Evolutionary conservation across 2,888 invertebrate genomes (phyloP).

Genomic region (Liopterus haemorrhoidalis): DNA sequence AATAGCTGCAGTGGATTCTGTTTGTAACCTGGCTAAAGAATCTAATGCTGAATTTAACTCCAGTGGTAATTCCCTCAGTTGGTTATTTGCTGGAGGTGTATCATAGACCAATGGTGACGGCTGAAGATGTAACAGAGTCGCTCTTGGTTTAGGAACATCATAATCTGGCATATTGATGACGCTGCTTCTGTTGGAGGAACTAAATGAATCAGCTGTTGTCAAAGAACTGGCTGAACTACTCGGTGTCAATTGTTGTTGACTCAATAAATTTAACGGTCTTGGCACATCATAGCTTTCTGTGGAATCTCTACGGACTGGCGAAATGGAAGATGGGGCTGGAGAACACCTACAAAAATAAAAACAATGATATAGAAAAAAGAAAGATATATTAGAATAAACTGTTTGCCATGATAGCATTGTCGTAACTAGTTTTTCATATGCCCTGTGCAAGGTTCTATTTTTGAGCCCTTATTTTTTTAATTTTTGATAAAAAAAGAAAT

Average conservation of each 20-base stretch:
- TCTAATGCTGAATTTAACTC: conserved; percentile 72
- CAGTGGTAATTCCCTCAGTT: conserved; percentile 60
- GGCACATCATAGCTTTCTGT: conserved; percentile 61
- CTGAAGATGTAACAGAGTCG: conserved; percentile 38
- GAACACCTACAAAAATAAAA: too few species aligned
- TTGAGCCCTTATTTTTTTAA: too few species aligned
- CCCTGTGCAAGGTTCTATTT: too few species aligned
- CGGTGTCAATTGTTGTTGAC: conserved; percentile 55
- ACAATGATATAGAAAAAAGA: too few species aligned
- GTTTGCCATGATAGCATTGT: conserved; percentile 18
- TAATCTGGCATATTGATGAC: conserved; percentile 58
- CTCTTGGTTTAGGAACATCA: conserved; percentile 57
- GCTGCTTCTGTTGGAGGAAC: conserved; percentile 49
- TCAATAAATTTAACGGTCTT: conserved; percentile 49
- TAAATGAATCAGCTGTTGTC: conserved; percentile 55
- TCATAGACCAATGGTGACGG: conserved; percentile 51
- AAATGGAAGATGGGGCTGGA: conserved; percentile 47
- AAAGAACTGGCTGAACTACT: conserved; percentile 63
- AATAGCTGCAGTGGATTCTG: conserved; percentile 76
- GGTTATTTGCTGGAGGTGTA: conserved; percentile 49
- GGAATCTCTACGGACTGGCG: conserved; percentile 42
- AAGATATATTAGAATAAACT: too few species aligned
- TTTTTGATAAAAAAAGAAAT: too few species aligned
- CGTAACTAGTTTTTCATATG: too few species aligned
- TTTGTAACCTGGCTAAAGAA: conserved; percentile 65